Base-by-base conservation (phyloP, 2,797 vertebrate genomes). In the Mus spretus region DNA sequence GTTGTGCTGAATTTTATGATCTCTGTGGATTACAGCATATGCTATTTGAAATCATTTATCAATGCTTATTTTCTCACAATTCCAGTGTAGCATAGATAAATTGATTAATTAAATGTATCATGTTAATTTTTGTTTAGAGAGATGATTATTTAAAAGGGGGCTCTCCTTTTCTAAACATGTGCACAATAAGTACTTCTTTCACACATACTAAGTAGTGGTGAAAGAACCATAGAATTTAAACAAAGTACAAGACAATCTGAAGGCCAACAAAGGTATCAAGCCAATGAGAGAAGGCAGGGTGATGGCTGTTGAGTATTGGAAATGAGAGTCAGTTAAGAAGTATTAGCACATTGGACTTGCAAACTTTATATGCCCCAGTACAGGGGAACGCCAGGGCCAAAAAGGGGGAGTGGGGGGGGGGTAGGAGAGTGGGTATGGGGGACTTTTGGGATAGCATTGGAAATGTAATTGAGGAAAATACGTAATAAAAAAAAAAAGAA, bases 231-330 rank as follows among this genome's bases (percentile, higher is more conserved):
- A 12, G 40, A 37, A 34, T 26, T 40, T 12, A 20, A 3, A 31
- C 22, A 3, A 15, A 22, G 40, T n/a, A 34, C 0, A 34, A 44
- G 19, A 31, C 0, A 12, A 24, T 37, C 0, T 34, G 7, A 34
- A 89, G 31, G 57, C 3, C 3, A n/a, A 37, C 0, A 0, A 0
- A 0, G 28, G 2, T 63, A 9, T 26, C 74, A 19, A 6, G 2
- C 8, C 3, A 50, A 59, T n/a, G 6, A 8, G 28, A 50, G 1
- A 37, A 67, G 34, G 24, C 6, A 26, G 3, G 47, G 50, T 24
- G 4, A 2, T 65, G 47, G 3, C 11, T 19, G 15, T 67, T 6
- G 14, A 15, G 5, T 26, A 44, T 2, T 26, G 14, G 24, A 22
- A 13, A 53, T 12, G n/a, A 20, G 22, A 17, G 37, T 3, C 31